These are phyloP conservation scores for Palythoa grandiflora DNA, from an alignment of 92 coral and sea anemone species.

Conservation along the genomic window DNA sequence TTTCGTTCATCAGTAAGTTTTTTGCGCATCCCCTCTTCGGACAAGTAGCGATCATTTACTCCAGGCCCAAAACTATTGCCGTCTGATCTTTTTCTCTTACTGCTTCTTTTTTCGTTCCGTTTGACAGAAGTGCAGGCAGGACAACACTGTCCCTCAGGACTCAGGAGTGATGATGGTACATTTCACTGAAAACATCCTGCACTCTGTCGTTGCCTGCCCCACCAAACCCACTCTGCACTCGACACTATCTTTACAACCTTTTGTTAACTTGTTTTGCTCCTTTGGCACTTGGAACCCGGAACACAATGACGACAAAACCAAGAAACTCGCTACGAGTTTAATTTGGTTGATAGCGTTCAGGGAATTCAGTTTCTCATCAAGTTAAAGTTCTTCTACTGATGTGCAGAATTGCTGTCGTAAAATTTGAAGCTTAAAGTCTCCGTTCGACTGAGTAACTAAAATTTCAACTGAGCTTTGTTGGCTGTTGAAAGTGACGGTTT, in stretches of 20 bases:
- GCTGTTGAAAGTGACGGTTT: neutral
- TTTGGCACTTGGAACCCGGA: neutral
- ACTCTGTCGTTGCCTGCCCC: neutral
- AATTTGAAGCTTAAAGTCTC: neutral
- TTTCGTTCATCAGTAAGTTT: neutral
- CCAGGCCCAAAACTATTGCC: neutral
- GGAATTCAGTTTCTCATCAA: neutral
- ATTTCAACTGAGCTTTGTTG: slow-evolving; percentile 3
- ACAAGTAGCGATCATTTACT: slow-evolving; percentile 1
- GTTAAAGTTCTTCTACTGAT: neutral
- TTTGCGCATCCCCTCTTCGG: neutral
- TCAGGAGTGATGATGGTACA: slow-evolving; percentile 1
- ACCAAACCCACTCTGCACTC: neutral
- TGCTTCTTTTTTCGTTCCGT: neutral
- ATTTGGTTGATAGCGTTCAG: neutral
- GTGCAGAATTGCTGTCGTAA: neutral
- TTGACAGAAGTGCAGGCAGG: neutral
- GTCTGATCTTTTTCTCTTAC: neutral
- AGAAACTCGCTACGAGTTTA: neutral
- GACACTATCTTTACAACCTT: neutral
- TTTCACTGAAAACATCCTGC: neutral
- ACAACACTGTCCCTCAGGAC: neutral
- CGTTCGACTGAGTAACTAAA: neutral
- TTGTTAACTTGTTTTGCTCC: neutral
- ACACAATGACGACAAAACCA: neutral